Evolutionary conservation across 2,113 vertebrate genomes (phyloP).

Genomic region (Copsychus sechellarum): DNA sequence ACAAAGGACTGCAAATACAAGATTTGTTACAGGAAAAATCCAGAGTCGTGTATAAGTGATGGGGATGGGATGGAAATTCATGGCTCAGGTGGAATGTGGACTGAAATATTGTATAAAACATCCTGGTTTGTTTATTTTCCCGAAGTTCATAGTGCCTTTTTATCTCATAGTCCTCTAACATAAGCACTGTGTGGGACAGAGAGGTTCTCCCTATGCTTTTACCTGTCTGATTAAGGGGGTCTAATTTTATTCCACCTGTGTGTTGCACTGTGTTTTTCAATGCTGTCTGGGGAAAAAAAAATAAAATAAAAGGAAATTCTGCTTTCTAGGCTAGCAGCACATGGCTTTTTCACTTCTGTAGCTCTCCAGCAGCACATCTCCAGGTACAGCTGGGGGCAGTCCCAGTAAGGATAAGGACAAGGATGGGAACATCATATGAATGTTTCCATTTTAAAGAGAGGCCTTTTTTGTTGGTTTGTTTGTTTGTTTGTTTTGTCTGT

Average conservation of each 20-base stretch:
- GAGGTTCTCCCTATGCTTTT: neutral
- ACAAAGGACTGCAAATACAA: neutral
- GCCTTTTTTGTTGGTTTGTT: too few relatives aligned
- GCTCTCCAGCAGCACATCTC: neutral
- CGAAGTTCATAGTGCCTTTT: neutral
- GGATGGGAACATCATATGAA: neutral
- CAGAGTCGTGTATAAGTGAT: rapidly evolving
- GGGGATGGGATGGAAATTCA: neutral
- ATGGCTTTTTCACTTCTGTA: neutral
- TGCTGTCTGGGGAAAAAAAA: neutral
- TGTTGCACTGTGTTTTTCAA: neutral
- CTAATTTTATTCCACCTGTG: neutral
- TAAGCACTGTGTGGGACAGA: neutral
- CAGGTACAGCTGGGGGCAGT: neutral
- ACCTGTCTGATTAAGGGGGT: neutral
- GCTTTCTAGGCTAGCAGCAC: neutral
- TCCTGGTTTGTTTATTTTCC: neutral
- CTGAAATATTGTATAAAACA: neutral
- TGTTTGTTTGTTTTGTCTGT: too few relatives aligned
- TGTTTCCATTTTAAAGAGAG: too few relatives aligned
- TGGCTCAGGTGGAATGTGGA: neutral
- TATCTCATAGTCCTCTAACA: neutral
- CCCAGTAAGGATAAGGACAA: neutral
- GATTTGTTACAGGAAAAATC: neutral
- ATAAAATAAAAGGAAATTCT: neutral